Percentiles rank a stretch among this genome's conserved stretches.
phyloP scores from a whole-genome alignment of 2,797 vertebrate species.

The Poecilia wingei region DNA sequence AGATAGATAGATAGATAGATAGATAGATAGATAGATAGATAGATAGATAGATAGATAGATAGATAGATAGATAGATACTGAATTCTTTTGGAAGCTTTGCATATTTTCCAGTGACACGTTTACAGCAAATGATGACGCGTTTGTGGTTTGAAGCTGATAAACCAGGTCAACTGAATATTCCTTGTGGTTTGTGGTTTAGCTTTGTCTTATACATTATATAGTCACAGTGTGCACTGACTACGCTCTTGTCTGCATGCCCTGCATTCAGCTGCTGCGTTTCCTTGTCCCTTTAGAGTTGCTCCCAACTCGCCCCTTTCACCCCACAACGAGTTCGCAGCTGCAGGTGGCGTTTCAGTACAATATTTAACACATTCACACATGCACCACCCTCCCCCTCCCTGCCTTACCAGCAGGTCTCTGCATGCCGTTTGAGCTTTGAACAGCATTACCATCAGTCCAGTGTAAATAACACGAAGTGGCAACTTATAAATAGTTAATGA shows the following conservation, averaged over 20 bases:
- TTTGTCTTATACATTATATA: conserved; percentile 71
- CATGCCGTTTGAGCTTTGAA: conserved; percentile 82
- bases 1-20: not conserved
- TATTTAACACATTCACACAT: conserved; percentile 82
- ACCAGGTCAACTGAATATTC: conserved; percentile 79
- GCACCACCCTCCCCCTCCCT: conserved; percentile 51
- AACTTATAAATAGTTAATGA: conserved; percentile 94
- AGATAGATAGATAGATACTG: conserved; percentile 5
- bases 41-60: conserved; percentile 1
- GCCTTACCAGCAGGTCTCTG: conserved; percentile 69
- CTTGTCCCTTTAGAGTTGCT: conserved; percentile 48
- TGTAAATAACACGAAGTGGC: conserved; percentile 94
- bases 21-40: not conserved
- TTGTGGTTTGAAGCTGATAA: conserved; percentile 68
- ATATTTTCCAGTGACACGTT: conserved; percentile 55
- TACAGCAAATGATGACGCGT: conserved; percentile 60
- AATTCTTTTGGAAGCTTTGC: not conserved
- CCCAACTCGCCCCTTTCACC: conserved; percentile 64
- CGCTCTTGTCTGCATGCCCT: conserved; percentile 45
- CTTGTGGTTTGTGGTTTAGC: conserved; percentile 64
- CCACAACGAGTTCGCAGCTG: conserved; percentile 77
- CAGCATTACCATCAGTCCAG: conserved; percentile 87
- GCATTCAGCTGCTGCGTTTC: conserved; percentile 46
- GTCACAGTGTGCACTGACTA: conserved; percentile 38
- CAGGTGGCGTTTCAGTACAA: conserved; percentile 87